Percentiles rank a stretch among this genome's conserved stretches.
Evolutionary conservation across 1,140 invertebrate species (phyloP).

Genomic region (Trichonephila clavata): DNA sequence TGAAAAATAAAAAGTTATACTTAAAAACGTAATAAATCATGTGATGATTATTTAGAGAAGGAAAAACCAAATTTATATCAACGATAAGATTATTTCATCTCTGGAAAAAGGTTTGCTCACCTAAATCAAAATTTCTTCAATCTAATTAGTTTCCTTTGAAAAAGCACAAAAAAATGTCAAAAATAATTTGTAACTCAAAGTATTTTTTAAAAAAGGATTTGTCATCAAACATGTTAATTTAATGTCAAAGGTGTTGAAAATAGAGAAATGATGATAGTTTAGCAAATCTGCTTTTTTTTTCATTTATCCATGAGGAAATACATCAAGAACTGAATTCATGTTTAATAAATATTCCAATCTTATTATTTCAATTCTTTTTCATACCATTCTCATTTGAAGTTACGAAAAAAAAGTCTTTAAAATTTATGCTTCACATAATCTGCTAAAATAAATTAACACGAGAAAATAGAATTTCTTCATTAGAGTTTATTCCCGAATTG

Average conservation of each 20-base stretch:
- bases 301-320: neutral
- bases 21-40: neutral
- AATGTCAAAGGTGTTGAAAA: neutral
- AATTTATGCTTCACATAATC: constrained; percentile 47
- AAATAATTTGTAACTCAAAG: neutral
- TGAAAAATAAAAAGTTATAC: neutral
- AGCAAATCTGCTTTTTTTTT: neutral
- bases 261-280: neutral
- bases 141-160: neutral
- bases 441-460: constrained; percentile 66
- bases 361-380: constrained; percentile 24
- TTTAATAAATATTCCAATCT: constrained; percentile 48
- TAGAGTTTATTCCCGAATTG: constrained; percentile 28
- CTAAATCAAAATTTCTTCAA: neutral
- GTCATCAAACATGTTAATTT: neutral
- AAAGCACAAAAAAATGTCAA: neutral
- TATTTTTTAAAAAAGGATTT: neutral
- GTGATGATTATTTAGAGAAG: neutral
- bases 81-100: neutral
- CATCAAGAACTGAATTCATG: neutral
- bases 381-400: neutral
- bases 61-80: neutral
- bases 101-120: neutral
- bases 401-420: constrained; percentile 30
- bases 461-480: constrained; percentile 66